Base-by-base conservation (phyloP, 2,797 vertebrate species). In the Onychomys torridus region DNA sequence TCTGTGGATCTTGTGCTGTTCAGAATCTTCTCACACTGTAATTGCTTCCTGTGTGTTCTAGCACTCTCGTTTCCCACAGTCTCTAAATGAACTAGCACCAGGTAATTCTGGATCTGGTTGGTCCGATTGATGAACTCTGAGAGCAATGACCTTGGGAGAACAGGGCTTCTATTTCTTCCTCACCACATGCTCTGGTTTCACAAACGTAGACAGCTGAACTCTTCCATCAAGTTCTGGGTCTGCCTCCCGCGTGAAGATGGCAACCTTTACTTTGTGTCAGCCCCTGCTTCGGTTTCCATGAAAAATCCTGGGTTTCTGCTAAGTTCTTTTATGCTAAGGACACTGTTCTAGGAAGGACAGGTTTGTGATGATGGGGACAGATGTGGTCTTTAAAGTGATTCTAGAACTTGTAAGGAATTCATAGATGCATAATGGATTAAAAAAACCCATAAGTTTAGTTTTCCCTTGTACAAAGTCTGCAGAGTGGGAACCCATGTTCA, bases 41-140 rank as follows among this genome's bases (percentile, higher is more conserved):
- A 77, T 85, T 73, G 12, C 81, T 84, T 71, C 46, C 46, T 8
- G 55, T 34, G 19, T 6, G 40, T 25, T n/a, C 37, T 32, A 46
- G 2, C 27, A n/a, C n/a, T 59, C 55, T 27, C 21, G 19, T 25
- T 75, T 73, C 61, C 85, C 76, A 29, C 6, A 3, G 7, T 76
- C 73, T 77, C 29, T 63, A 76, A 85, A 65, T n/a, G 61, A 89
- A 93, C 46, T 57, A 43, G n/a, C 37, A 82, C 46, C 78, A 37
- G 10, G 46, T 89, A 65, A 71, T 67, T 82, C 90, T 93, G 69
- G 69, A 67, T 84, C 67, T 91, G 52, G 13, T 4, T 49, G 13
- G 57, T 78, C 19, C 40, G 81, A 90, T 7, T 79, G 84, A 85
- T 61, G 86, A 79, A 83, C 83, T 93, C 29, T 69, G 61, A 89